A percentile compares a stretch with the other conserved stretches of the same genome.
These are phyloP conservation scores for Datnioides undecimradiatus DNA, from an alignment of 2,113 vertebrate genomes.

Conservation along the genomic window DNA sequence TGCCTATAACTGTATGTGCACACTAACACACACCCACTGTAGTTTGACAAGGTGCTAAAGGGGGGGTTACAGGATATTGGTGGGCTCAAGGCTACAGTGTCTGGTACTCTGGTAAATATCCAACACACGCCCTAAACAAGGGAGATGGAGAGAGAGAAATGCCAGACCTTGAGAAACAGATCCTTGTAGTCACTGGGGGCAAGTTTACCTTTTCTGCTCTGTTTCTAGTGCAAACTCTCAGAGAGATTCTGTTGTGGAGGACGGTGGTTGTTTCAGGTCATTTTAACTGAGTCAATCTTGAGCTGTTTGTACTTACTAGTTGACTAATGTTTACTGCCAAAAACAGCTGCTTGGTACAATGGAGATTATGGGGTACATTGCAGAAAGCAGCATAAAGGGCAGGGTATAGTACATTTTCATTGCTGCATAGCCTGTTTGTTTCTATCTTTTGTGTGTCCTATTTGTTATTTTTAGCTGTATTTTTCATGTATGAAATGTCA, in stretches of 20 bases:
- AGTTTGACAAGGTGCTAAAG: constrained; percentile 59
- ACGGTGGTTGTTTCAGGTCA: constrained; percentile 15
- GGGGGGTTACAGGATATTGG: constrained; percentile 51
- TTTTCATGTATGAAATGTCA: neutral
- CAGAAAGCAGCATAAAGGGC: constrained; percentile 17
- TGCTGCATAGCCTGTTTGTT: neutral
- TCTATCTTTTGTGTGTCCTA: neutral
- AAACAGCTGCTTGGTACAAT: constrained; percentile 50
- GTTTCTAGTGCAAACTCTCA: constrained; percentile 48
- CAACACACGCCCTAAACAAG: constrained; percentile 63
- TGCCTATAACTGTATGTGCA: constrained; percentile 12
- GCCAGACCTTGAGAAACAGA: constrained; percentile 53
- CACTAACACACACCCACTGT: constrained; percentile 17
- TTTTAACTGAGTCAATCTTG: constrained; percentile 54
- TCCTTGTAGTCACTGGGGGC: constrained; percentile 23
- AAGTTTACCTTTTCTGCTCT: constrained; percentile 38
- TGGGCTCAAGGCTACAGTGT: constrained; percentile 33
- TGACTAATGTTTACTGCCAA: constrained; percentile 61
- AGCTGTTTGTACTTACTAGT: constrained; percentile 55
- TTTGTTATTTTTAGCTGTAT: neutral
- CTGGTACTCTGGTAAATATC: constrained; percentile 71
- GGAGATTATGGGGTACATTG: constrained; percentile 12
- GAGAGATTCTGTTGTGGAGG: constrained; percentile 4
- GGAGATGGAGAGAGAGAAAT: constrained; percentile 39
- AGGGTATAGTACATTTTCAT: neutral